Percentiles rank a stretch among this genome's conserved stretches.
Conservation (phyloP, 2,797 vertebrate species). For the Micromesistius poutassou region DNA sequence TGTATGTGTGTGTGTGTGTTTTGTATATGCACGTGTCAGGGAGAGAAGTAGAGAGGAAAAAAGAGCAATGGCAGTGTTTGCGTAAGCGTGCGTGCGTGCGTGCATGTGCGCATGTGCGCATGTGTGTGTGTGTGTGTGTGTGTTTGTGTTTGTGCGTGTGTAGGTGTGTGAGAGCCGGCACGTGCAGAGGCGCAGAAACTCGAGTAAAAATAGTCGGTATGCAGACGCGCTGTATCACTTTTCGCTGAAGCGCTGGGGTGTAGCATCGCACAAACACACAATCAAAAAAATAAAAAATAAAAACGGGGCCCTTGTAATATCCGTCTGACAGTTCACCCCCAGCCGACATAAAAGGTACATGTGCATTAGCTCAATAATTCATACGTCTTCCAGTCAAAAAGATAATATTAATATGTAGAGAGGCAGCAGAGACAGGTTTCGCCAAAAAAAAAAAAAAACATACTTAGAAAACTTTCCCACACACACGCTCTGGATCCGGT, state of each 20-base stretch:
- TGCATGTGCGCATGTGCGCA: not conserved
- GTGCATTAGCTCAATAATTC: not conserved
- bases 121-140: not conserved
- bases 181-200: not conserved
- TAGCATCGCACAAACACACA: not conserved
- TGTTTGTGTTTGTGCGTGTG: not conserved
- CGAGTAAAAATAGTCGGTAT: not conserved
- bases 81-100: not conserved
- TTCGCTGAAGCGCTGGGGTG: not conserved
- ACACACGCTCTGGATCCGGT: constrained; percentile 62
- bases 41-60: no score
- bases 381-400: constrained; percentile 31
- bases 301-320: not conserved
- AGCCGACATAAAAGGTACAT: not conserved
- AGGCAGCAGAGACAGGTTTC: not conserved
- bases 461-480: not conserved
- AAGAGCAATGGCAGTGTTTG: not conserved
- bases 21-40: no score
- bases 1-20: no score
- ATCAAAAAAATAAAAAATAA: not conserved
- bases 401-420: constrained; percentile 23
- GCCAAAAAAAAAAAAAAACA: no score
- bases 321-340: not conserved
- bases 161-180: not conserved
- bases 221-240: not conserved